phyloP scores from a whole-genome alignment of 2,113 vertebrate species.

The Micronycteris hirsuta region DNA sequence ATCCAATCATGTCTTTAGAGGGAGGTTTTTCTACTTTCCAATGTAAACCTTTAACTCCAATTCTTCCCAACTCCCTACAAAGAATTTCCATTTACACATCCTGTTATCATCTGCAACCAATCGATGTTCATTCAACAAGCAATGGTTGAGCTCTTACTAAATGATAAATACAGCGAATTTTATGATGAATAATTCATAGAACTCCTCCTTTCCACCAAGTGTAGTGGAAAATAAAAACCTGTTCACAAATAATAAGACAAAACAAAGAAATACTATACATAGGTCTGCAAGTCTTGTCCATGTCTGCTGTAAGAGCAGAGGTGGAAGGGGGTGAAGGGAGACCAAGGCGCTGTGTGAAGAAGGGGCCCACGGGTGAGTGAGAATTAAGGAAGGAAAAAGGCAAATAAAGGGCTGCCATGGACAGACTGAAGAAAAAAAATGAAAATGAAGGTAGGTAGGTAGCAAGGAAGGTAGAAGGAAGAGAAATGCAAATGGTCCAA shows the following conservation, averaged over 20 bases:
- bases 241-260: background rate
- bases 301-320: background rate
- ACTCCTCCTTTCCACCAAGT: constrained; percentile 8
- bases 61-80: background rate
- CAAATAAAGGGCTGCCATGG: background rate
- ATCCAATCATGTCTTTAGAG: background rate
- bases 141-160: background rate
- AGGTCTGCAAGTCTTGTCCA: background rate
- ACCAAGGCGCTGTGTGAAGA: background rate
- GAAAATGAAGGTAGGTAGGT: background rate
- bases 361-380: background rate
- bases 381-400: background rate
- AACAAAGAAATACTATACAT: background rate
- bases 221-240: background rate
- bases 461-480: background rate
- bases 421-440: background rate
- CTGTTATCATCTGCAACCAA: background rate
- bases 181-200: background rate
- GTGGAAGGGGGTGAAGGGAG: background rate
- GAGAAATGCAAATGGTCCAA: background rate
- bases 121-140: background rate
- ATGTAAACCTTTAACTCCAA: background rate
- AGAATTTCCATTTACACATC: background rate
- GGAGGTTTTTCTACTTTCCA: background rate
- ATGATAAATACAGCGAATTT: background rate